These are phyloP conservation scores for Tetranychus cinnabarinus DNA, from an alignment of 1,140 invertebrate genomes.

Conservation along the genomic window DNA sequence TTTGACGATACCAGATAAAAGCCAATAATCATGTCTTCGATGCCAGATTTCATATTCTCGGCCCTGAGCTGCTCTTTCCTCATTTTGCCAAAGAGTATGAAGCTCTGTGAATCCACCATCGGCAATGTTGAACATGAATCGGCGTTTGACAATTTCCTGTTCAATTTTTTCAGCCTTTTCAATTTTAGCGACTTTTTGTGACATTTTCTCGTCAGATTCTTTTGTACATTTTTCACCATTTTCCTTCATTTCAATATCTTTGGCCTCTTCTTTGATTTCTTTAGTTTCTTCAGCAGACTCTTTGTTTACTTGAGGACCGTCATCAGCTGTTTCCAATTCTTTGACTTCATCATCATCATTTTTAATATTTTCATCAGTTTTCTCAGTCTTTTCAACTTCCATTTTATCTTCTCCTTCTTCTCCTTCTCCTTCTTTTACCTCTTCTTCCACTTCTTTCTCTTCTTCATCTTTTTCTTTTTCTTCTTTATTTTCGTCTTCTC, in stretches of 20 bases:
- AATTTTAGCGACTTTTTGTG: slow-evolving; percentile 1
- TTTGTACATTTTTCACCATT: slow-evolving; percentile 1
- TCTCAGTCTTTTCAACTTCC: slow-evolving; percentile 6
- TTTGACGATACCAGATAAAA: slow-evolving; percentile 90
- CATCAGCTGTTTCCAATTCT: background rate
- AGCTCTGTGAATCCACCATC: slow-evolving; percentile 98
- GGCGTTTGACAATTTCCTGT: slow-evolving; percentile 33
- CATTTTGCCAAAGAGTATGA: slow-evolving; percentile 94
- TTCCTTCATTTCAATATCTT: background rate
- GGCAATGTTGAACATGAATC: slow-evolving; percentile 99
- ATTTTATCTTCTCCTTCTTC: slow-evolving; percentile 36
- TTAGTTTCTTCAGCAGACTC: background rate
- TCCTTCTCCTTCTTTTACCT: slow-evolving; percentile 5
- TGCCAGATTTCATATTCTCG: slow-evolving; percentile 96
- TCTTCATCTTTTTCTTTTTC: slow-evolving; percentile 15
- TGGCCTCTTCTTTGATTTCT: background rate
- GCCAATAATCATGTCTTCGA: slow-evolving; percentile 93
- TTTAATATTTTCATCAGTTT: slow-evolving; percentile 37
- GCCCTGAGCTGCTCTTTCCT: slow-evolving; percentile 80
- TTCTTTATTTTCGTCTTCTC: slow-evolving; percentile 6
- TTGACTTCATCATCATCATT: background rate
- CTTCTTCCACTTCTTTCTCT: slow-evolving; percentile 22
- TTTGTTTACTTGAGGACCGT: slow-evolving; percentile 10
- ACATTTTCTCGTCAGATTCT: slow-evolving; percentile 15
- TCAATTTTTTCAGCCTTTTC: slow-evolving; percentile 23